These are phyloP conservation scores for Prorops nasuta DNA, from an alignment of 1,140 invertebrate species.

Conservation along the genomic window DNA sequence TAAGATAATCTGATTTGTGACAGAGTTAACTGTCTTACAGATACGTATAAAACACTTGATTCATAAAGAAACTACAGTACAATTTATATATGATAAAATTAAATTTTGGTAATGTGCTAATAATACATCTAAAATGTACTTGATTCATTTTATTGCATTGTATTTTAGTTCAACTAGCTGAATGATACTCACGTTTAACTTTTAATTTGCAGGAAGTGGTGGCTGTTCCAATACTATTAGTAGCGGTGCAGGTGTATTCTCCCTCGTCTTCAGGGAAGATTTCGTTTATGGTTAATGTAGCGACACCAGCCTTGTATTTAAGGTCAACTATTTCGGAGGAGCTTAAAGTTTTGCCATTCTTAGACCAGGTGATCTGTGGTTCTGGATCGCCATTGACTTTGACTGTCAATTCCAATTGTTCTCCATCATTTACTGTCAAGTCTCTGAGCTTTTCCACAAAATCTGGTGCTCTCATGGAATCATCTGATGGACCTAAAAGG, in stretches of 20 bases:
- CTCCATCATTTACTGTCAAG: slow-evolving; percentile 76
- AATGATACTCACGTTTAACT: slow-evolving; percentile 71
- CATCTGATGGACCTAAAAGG: slow-evolving; percentile 75
- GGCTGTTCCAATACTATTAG: slow-evolving; percentile 81
- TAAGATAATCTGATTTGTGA: too few species aligned
- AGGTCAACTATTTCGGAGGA: slow-evolving; percentile 85
- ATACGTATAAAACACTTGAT: too few species aligned
- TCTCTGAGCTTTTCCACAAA: slow-evolving; percentile 74
- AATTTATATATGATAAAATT: too few species aligned
- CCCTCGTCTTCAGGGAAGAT: slow-evolving; percentile 94
- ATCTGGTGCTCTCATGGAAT: slow-evolving; percentile 80
- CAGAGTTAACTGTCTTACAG: too few species aligned
- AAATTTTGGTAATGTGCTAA: too few species aligned
- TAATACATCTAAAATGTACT: too few species aligned
- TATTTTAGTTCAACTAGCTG: too few species aligned
- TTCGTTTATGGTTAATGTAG: slow-evolving; percentile 83
- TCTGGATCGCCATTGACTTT: slow-evolving; percentile 88
- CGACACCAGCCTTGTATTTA: slow-evolving; percentile 86
- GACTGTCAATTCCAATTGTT: slow-evolving; percentile 73
- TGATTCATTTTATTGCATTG: too few species aligned
- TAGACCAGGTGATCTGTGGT: slow-evolving; percentile 83
- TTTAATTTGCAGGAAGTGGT: slow-evolving; percentile 81
- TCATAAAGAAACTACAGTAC: too few species aligned
- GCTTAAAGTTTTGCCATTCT: slow-evolving; percentile 72
- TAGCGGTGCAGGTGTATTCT: slow-evolving; percentile 83